Evolutionary conservation across 2,888 invertebrate genomes (phyloP).

Genomic region (Trissoscelio sp.): DNA sequence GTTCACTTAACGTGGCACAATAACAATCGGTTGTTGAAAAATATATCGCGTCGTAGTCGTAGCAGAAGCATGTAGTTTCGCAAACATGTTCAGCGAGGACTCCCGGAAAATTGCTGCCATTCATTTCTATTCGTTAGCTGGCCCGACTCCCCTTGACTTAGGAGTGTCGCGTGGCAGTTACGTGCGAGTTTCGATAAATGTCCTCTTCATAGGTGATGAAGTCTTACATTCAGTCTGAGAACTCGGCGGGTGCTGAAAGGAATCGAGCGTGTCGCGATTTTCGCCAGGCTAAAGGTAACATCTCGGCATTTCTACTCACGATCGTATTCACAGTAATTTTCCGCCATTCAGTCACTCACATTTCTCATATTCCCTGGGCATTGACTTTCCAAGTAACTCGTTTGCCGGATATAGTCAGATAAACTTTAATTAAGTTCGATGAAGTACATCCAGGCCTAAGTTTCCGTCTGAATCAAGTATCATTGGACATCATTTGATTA

Average conservation of each 20-base stretch:
- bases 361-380: conserved; percentile 43
- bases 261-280: conserved; percentile 47
- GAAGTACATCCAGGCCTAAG: conserved; percentile 10
- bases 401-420: conserved; percentile 35
- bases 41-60: not conserved
- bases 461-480: not conserved
- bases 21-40: conserved; percentile 1
- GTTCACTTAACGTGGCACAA: too few species aligned
- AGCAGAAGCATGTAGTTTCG: not conserved
- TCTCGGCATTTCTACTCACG: conserved; percentile 68
- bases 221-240: conserved; percentile 34
- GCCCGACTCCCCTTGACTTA: not conserved
- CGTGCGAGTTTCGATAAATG: conserved; percentile 58
- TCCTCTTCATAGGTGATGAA: conserved; percentile 59
- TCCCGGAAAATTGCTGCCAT: conserved; percentile 26
- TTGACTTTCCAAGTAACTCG: conserved; percentile 37
- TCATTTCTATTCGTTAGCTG: conserved; percentile 44
- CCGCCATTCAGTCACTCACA: conserved; percentile 71
- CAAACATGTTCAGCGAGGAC: not conserved
- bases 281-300: conserved; percentile 37
- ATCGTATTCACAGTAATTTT: conserved; percentile 73
- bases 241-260: conserved; percentile 6
- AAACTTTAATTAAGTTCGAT: conserved; percentile 44
- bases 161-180: conserved; percentile 3
- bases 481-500: not conserved